phyloP scores from a whole-genome alignment of 2,888 invertebrate species.

The Tenodera sinensis region DNA sequence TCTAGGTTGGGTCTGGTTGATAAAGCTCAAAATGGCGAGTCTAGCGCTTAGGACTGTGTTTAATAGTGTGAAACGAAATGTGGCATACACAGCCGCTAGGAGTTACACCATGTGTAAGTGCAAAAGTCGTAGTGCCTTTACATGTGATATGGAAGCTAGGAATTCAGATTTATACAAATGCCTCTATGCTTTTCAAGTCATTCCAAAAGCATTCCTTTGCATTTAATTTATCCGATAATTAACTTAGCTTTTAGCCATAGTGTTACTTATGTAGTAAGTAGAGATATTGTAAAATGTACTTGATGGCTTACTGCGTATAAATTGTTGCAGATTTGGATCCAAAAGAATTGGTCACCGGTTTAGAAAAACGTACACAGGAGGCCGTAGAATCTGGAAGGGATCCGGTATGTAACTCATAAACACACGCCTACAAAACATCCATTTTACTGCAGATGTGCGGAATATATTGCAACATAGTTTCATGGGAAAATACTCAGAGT shows the following conservation, averaged over 20 bases:
- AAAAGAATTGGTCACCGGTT: not conserved
- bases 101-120: not conserved
- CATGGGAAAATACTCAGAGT: no score
- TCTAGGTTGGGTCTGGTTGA: not conserved
- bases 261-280: no score
- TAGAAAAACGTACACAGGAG: not conserved
- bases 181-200: no score
- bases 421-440: no score
- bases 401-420: not conserved
- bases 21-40: not conserved
- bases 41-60: not conserved
- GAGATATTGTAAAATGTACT: no score
- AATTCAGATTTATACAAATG: no score
- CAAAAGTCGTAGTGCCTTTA: not conserved
- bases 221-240: no score
- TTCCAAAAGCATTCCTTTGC: no score
- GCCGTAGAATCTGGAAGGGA: not conserved
- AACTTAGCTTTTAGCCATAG: no score
- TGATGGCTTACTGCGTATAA: not conserved
- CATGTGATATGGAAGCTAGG: not conserved
- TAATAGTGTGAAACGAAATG: not conserved
- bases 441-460: no score
- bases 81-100: not conserved
- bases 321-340: not conserved
- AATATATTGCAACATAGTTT: no score